Evolutionary conservation across 1,140 invertebrate species (phyloP).

Genomic region (Pseudachorutes palmiensis): DNA sequence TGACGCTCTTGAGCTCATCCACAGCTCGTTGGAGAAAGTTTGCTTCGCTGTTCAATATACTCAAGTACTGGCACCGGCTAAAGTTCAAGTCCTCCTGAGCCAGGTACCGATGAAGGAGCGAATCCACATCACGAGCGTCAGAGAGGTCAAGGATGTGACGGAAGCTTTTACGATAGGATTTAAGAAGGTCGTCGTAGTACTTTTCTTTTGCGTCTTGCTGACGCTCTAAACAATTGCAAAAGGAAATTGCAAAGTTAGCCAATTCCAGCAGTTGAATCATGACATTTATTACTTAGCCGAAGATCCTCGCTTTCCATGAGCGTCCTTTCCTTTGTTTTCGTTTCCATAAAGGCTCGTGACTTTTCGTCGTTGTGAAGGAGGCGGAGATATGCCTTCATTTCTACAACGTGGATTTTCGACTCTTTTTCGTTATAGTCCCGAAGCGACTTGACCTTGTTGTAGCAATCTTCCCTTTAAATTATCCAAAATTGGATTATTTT

Average conservation of each 20-base stretch:
- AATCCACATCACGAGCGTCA: constrained; percentile 17
- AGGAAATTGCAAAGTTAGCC: not conserved
- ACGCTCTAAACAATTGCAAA: constrained; percentile 11
- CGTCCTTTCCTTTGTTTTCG: constrained; percentile 19
- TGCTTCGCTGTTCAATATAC: constrained; percentile 32
- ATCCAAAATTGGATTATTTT: not conserved
- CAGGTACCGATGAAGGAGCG: constrained; percentile 22
- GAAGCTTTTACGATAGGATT: constrained; percentile 30
- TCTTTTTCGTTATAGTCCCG: constrained; percentile 36
- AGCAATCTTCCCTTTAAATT: constrained; percentile 25
- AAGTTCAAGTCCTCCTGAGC: constrained; percentile 29
- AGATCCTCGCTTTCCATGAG: constrained; percentile 20
- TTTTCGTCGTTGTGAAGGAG: constrained; percentile 33
- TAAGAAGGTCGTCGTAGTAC: constrained; percentile 23
- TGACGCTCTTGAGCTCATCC: constrained; percentile 9
- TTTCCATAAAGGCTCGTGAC: constrained; percentile 24
- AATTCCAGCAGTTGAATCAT: not conserved
- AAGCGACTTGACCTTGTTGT: constrained; percentile 26
- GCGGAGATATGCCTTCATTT: constrained; percentile 33
- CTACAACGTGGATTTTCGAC: constrained; percentile 29
- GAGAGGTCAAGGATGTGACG: constrained; percentile 23
- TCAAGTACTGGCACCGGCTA: constrained; percentile 27
- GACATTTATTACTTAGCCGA: not conserved
- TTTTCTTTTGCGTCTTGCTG: constrained; percentile 22
- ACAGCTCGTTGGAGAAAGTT: constrained; percentile 6